Evolutionary conservation across 1,140 invertebrate genomes (phyloP).

Genomic region (Ceratoteleas bidentatus): DNA sequence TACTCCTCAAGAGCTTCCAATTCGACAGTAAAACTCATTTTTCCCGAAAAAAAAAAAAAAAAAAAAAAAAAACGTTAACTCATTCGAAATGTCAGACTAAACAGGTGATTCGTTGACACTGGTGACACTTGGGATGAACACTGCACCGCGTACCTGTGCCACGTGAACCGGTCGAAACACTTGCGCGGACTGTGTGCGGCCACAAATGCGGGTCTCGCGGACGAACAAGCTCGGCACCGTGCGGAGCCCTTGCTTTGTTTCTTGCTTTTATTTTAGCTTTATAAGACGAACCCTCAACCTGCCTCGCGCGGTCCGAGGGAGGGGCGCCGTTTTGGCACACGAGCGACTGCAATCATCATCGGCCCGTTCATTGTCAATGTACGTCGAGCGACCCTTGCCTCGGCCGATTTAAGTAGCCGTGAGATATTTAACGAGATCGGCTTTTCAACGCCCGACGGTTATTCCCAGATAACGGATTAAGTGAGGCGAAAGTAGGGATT

Average conservation of each 20-base stretch:
- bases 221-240: constrained; percentile 54
- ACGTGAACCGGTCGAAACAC: constrained; percentile 62
- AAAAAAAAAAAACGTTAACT: too few relatives aligned
- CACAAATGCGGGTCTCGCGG: constrained; percentile 60
- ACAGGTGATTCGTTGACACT: constrained; percentile 9
- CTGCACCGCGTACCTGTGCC: constrained; percentile 65
- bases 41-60: too few relatives aligned
- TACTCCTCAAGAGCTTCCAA: too few relatives aligned
- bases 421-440: constrained; percentile 40
- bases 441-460: not conserved
- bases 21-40: too few relatives aligned
- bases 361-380: constrained; percentile 64
- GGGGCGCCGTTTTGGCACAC: constrained; percentile 68
- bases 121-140: constrained; percentile 36
- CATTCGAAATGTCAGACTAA: too few relatives aligned
- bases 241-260: constrained; percentile 69
- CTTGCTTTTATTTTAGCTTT: constrained; percentile 79
- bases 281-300: constrained; percentile 68
- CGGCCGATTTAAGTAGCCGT: constrained; percentile 48
- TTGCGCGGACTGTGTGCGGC: constrained; percentile 66
- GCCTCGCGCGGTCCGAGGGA: constrained; percentile 38
- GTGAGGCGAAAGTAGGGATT: too few relatives aligned
- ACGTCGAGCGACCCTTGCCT: constrained; percentile 41
- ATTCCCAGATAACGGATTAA: too few relatives aligned
- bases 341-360: constrained; percentile 61